These are phyloP conservation scores for Patella caerulea DNA, from an alignment of 2,888 invertebrate species.

Conservation along the genomic window DNA sequence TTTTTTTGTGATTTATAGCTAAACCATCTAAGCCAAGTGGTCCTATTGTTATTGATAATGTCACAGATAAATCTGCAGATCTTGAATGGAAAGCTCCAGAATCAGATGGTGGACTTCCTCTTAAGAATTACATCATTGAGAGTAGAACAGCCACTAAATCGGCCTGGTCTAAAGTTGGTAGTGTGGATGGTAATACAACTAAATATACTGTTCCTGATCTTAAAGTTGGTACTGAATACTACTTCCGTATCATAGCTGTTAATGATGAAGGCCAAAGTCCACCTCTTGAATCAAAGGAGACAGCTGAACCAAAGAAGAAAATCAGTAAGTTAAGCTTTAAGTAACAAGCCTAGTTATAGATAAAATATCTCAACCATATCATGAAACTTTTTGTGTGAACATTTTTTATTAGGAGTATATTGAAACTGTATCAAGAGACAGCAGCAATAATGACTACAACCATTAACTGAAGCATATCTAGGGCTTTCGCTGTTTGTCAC, in stretches of 20 bases:
- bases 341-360: no score
- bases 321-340: slow-evolving; percentile 42
- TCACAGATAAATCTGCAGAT: slow-evolving; percentile 45
- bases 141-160: slow-evolving; percentile 48
- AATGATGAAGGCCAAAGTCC: slow-evolving; percentile 94
- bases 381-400: no score
- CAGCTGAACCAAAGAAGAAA: slow-evolving; percentile 49
- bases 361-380: no score
- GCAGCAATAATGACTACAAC: no score
- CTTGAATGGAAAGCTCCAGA: slow-evolving; percentile 59
- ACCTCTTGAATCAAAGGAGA: slow-evolving; percentile 72
- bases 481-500: no score
- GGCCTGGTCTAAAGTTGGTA: slow-evolving; percentile 55
- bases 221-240: slow-evolving; percentile 84
- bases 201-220: slow-evolving; percentile 46
- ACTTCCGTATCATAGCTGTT: slow-evolving; percentile 90
- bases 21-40: slow-evolving; percentile 43
- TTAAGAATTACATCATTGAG: slow-evolving; percentile 59
- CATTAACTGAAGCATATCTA: no score
- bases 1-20: slow-evolving; percentile 18
- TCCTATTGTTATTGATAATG: slow-evolving; percentile 50
- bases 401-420: no score
- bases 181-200: slow-evolving; percentile 41
- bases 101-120: slow-evolving; percentile 63
- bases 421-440: no score